phyloP scores from a whole-genome alignment of 2,797 vertebrate species.

The Chromis chromis region DNA sequence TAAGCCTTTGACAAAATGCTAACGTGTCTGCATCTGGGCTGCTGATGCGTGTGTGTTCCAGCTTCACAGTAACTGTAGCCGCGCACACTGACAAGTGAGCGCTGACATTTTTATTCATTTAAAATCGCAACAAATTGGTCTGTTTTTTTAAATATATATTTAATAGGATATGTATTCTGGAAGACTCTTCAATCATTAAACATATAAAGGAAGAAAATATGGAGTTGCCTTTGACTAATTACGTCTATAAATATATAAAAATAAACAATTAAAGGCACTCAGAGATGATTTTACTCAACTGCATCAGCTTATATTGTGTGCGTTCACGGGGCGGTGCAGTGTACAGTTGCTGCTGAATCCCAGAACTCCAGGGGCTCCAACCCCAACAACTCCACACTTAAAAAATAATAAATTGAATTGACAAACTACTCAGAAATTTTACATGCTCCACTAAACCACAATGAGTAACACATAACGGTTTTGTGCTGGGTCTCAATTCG shows the following conservation, averaged over 20 bases:
- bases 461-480: background rate
- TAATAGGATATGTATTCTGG: too few species aligned
- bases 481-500: background rate
- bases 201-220: background rate
- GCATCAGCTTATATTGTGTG: background rate
- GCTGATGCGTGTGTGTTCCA: background rate
- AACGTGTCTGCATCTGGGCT: conserved; percentile 8
- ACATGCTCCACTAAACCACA: background rate
- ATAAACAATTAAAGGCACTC: background rate
- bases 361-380: background rate
- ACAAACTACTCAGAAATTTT: background rate
- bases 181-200: too few species aligned
- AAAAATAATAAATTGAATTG: background rate
- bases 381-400: background rate
- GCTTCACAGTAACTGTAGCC: too few species aligned
- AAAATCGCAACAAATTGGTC: too few species aligned
- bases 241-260: background rate
- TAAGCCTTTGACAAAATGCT: conserved; percentile 39
- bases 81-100: background rate
- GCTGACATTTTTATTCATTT: too few species aligned
- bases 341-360: background rate
- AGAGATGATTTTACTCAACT: background rate
- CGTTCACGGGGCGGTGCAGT: background rate
- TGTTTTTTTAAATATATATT: too few species aligned
- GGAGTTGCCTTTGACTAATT: background rate